Conservation (phyloP, 2,888 invertebrate species). For the Hipparchia sbordonii region DNA sequence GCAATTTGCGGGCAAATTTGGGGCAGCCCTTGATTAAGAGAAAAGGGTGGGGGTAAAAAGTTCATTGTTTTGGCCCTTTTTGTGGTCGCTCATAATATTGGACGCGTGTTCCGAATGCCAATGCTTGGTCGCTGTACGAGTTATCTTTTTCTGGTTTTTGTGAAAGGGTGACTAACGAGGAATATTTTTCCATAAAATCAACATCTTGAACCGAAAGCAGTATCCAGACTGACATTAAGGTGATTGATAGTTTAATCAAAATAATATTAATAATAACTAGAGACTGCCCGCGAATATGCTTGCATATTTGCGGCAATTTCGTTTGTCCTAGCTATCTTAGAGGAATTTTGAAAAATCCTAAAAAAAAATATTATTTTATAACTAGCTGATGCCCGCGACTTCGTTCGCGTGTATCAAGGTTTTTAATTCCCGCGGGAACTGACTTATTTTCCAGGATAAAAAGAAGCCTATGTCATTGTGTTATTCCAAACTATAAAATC, state of each 20-base stretch:
- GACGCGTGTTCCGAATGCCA: slow-evolving; percentile 52
- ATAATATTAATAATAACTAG: background rate
- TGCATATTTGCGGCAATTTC: too few species aligned
- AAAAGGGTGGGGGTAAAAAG: slow-evolving; percentile 55
- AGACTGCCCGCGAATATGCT: too few species aligned
- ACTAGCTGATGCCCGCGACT: too few species aligned
- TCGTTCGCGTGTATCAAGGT: too few species aligned
- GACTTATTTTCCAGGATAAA: too few species aligned
- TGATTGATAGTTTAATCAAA: background rate
- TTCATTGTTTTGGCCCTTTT: slow-evolving; percentile 75
- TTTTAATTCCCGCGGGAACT: too few species aligned
- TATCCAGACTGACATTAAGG: background rate
- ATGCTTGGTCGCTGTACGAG: slow-evolving; percentile 9
- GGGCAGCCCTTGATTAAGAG: slow-evolving; percentile 76
- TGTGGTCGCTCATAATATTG: slow-evolving; percentile 63
- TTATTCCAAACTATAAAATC: too few species aligned
- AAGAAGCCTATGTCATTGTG: too few species aligned
- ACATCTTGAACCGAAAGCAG: background rate
- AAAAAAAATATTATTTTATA: too few species aligned
- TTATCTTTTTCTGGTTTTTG: slow-evolving; percentile 7
- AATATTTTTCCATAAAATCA: slow-evolving; percentile 12
- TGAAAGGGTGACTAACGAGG: slow-evolving; percentile 20
- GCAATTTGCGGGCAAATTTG: slow-evolving; percentile 81
- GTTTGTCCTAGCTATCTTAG: too few species aligned
- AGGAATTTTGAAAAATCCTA: too few species aligned